These are phyloP conservation scores for Leptinotarsa undecemlineata DNA, from an alignment of 1,140 invertebrate species.

Conservation along the genomic window DNA sequence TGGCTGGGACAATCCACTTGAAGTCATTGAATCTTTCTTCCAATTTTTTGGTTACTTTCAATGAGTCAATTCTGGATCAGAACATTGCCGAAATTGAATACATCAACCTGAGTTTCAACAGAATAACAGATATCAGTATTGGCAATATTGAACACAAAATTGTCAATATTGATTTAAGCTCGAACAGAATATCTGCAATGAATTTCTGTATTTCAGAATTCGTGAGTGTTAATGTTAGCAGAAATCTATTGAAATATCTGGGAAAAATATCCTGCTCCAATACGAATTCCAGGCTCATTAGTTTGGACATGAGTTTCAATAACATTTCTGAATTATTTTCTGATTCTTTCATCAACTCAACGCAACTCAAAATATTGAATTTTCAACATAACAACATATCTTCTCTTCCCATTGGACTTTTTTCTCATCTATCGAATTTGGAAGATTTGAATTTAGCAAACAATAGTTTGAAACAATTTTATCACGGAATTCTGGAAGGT, in stretches of 20 bases:
- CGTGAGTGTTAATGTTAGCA: neutral
- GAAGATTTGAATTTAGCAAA: constrained; percentile 1
- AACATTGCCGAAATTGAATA: neutral
- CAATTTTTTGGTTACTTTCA: neutral
- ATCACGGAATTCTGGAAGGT: neutral
- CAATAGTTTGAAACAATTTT: constrained; percentile 6
- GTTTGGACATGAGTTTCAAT: constrained; percentile 2
- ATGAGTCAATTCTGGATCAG: neutral
- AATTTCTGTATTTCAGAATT: neutral
- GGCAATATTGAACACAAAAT: neutral
- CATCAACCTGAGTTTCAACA: neutral
- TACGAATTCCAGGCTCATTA: neutral
- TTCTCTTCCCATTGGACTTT: neutral
- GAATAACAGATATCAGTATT: neutral
- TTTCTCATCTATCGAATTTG: neutral
- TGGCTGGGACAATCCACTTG: neutral
- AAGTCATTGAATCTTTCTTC: neutral
- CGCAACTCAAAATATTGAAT: neutral
- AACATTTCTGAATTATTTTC: neutral
- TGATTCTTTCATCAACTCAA: neutral
- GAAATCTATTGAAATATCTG: neutral
- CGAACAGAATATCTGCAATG: neutral
- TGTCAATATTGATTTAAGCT: neutral
- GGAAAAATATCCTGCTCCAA: neutral
- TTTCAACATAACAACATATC: constrained; percentile 8